Evolutionary conservation across 2,888 invertebrate species (phyloP), one percentile per base, ranked within the genome.

Genomic region (Strigamia transsilvanica): DNA sequence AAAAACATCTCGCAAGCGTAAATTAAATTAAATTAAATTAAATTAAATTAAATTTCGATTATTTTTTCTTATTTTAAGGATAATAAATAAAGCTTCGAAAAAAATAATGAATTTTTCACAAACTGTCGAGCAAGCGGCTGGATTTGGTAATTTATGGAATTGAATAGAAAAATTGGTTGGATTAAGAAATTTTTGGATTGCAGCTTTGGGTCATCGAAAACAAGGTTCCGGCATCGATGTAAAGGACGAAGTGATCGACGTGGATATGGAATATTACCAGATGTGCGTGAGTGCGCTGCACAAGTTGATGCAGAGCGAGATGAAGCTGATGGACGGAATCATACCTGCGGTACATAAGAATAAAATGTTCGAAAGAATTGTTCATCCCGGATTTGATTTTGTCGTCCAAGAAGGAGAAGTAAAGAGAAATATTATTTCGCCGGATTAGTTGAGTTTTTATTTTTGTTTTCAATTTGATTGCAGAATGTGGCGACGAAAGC

Each of bases 331-430:
- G 90, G 91, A 93, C 80, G 94, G 94, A 42, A 93, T 98, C 10
- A 93, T 98, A 86, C 94, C 96, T 10, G 89, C 92, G 84, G 92
- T 93, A 66, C 92, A 94, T 85, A 93, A 95, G 87, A 93, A 94
- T 41, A 92, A 93, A 85, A 93, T 97, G 9, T 94, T 97, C 86
- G 93, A 94, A 85, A 92, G 92, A 66, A 92, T 97, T 83, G 93
- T 97, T 10, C 91, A 93, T 85, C 94, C 94, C 87, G 94, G 96
- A 80, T 92, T 97, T 89, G 94, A 94, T 84, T 90, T 93, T 82
- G 93, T 97, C 18, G 94, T 94, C 0, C 92, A 92, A 85, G 96
- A 96, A 87, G 96, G 96, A 3, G 96, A 97, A 90, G 93, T 93
- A 87, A 83, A 56, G 27, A 27, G 27, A 27, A n/a, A n/a, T n/a